Evolutionary conservation across 1,140 invertebrate species (phyloP).

Genomic region (Nasonia vitripennis): DNA sequence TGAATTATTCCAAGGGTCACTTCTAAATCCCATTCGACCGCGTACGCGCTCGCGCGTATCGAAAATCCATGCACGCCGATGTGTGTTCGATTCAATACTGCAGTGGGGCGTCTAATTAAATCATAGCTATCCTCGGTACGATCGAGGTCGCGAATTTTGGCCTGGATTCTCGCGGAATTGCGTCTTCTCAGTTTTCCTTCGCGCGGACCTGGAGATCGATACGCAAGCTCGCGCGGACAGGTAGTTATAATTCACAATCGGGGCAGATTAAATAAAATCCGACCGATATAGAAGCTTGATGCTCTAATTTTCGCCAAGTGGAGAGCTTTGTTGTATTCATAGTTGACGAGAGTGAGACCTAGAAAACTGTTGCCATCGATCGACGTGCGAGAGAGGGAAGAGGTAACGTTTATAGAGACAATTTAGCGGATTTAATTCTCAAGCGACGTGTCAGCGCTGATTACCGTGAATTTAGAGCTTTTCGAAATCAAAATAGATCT

Average conservation of each 20-base stretch:
- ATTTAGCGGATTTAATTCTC: no score
- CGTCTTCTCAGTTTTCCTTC: not conserved
- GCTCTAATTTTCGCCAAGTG: slow-evolving; percentile 19
- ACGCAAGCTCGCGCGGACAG: not conserved
- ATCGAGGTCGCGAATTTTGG: not conserved
- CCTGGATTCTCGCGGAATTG: not conserved
- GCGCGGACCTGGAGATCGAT: not conserved
- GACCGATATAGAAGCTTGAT: not conserved
- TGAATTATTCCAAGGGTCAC: not conserved
- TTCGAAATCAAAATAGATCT: not conserved
- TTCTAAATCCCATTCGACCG: not conserved
- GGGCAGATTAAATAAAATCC: not conserved
- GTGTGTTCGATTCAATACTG: not conserved
- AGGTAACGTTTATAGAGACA: no score
- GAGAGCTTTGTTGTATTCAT: not conserved
- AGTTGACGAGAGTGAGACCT: not conserved
- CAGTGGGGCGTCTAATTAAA: slow-evolving; percentile 7
- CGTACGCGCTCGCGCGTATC: not conserved
- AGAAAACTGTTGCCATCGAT: not conserved
- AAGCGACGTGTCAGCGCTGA: no score
- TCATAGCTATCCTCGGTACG: not conserved
- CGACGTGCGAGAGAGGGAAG: not conserved
- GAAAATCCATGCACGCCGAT: not conserved
- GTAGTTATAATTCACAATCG: slow-evolving; percentile 2
- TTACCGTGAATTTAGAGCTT: no score